A percentile compares a stretch with the other conserved stretches of the same genome.
phyloP scores from a whole-genome alignment of 2,113 vertebrate species.

The Cardinalis cardinalis region DNA sequence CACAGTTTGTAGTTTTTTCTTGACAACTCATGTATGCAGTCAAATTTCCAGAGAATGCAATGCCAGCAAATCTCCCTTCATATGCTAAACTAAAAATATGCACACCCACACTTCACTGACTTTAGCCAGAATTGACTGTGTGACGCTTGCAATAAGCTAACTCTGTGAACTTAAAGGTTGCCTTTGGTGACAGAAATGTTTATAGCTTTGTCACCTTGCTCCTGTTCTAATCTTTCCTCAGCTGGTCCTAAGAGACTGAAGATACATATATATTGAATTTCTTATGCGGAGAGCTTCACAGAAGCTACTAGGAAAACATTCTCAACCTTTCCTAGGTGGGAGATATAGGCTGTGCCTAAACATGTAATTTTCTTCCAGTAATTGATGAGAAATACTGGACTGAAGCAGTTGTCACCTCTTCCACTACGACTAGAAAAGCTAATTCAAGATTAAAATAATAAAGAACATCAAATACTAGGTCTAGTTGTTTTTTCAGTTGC shows the following conservation, averaged over 20 bases:
- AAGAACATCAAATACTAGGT: background rate
- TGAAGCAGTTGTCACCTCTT: background rate
- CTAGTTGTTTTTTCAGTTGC: background rate
- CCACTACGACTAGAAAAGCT: background rate
- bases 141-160: background rate
- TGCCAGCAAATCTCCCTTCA: background rate
- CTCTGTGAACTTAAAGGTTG: background rate
- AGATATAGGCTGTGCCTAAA: background rate
- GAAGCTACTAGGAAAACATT: background rate
- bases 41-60: background rate
- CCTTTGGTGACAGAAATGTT: background rate
- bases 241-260: background rate
- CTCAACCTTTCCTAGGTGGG: background rate
- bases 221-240: background rate
- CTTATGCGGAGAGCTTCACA: background rate
- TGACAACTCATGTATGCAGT: background rate
- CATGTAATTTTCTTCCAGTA: background rate
- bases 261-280: accelerated
- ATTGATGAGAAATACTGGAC: background rate
- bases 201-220: background rate
- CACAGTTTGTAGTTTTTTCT: background rate
- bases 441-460: background rate
- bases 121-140: background rate
- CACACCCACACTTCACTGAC: background rate
- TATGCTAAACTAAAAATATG: background rate